phyloP scores from a whole-genome alignment of 35 echinoderm and acorn worm species.

The Hemicentrotus pulcherrimus region DNA sequence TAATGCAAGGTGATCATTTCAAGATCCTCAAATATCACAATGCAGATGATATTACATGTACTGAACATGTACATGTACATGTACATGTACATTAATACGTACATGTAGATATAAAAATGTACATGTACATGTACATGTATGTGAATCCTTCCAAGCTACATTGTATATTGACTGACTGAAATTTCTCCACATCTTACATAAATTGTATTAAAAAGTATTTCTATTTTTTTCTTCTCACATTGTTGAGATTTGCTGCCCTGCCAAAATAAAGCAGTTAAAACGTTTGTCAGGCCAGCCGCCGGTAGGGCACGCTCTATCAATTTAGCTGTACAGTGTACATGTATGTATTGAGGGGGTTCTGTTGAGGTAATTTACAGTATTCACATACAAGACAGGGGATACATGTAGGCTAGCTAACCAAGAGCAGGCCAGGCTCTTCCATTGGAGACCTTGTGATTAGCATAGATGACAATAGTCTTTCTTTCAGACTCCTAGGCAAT shows the following conservation, averaged over 20 bases:
- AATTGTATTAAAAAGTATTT: neutral
- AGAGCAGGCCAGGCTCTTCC: neutral
- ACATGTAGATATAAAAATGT: too few species aligned
- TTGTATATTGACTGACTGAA: too few species aligned
- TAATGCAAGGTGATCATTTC: too few species aligned
- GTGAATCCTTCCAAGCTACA: too few species aligned
- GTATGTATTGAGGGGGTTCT: neutral
- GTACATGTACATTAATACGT: too few species aligned
- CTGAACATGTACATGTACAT: too few species aligned
- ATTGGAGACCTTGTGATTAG: conserved; percentile 37
- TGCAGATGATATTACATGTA: too few species aligned
- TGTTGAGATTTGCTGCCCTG: neutral
- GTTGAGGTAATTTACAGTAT: conserved; percentile 30
- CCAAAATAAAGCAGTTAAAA: conserved; percentile 12
- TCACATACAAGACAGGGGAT: neutral
- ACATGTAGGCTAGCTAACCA: neutral
- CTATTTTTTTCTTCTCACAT: neutral
- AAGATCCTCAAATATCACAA: too few species aligned
- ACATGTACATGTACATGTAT: too few species aligned
- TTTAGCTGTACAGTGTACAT: too few species aligned
- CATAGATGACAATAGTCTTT: conserved; percentile 32
- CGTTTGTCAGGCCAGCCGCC: neutral
- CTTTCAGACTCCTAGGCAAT: neutral
- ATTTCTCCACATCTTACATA: too few species aligned
- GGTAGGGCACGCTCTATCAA: conserved; percentile 20